Base-by-base conservation (phyloP, 2,888 invertebrate genomes). In the Ditylenchus weischeri region DNA sequence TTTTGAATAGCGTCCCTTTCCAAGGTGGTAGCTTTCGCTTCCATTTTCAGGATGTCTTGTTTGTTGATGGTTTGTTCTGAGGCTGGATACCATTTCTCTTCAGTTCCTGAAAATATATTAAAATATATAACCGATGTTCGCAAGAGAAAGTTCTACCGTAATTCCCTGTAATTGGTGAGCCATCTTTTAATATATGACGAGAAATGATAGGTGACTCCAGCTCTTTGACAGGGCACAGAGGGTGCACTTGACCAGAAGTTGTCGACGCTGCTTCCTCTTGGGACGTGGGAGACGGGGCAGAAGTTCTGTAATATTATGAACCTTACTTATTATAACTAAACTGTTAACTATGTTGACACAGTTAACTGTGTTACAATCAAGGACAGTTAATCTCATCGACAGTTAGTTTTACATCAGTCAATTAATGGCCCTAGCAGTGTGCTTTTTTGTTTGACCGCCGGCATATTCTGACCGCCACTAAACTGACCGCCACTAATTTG, bases 1-100 rank as follows among this genome's bases (percentile, higher is more conserved):
- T 54, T 54, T 10, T 54, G 54, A 15, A 54, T 54, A 10, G 54
- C 54, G n/a, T 54, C 54, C 13, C 54, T 21, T 54, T 54, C 54
- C n/a, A 29, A 54, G 29, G 2, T 54, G 21, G 54, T n/a, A 4
- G 54, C 29, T 54, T 54, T 29, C n/a, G 21, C n/a, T 29, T 54
- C 54, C n/a, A 18, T 21, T 21, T 54, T 54, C 29, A 23, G 54
- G 11, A 54, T 11, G 15, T 54, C 54, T 54, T 21, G 54, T 29
- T 54, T 29, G 54, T 54, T 54, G 21, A 29, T 2, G n/a, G n/a
- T 54, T 23, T 21, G 29, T 29, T 54, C 15, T 43, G 43, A 43
- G 43, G 43, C 43, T 6, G 43, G 43, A 54, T 54, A 54, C 54
- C 54, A 54, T 54, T 2, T 54, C 11, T 54, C 54, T 23, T 54